Evolutionary conservation across 64 coral and sea anemone genomes (phyloP), one percentile per base, ranked within the genome.

Genomic region (Dendronephthya gigantea): DNA sequence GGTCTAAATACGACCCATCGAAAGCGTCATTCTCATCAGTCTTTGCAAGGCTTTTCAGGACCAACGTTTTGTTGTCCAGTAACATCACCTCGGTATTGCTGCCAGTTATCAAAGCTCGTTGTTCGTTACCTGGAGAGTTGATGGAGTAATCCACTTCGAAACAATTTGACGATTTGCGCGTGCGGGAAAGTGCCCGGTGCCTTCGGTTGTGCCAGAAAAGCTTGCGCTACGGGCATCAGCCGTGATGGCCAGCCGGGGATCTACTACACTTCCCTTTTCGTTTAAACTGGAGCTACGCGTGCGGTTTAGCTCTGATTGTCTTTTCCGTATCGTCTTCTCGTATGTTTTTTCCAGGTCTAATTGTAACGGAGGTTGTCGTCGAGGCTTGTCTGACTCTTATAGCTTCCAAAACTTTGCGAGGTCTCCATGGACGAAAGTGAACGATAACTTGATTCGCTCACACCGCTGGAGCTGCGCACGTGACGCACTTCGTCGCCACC

Each of bases 351-450:
- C 72, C 10, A 79, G 29, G 29, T 79, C 72, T 2, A 79, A 79
- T 15, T 79, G 72, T 28, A 79, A 16, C 2, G 2, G 32, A 34
- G 5, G 36, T 79, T 34, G 28, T 79, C 36, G 72, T 79, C 36
- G 2, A 79, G 72, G 37, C 72, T 79, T 33, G 72, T 79, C 36
- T 79, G 72, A 79, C 72, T 79, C 36, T 79, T 79, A 39, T 79
- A 79, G 29, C 72, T 79, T 34, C 36, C 72, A 79, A 79, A 79
- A 79, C 72, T 79, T 39, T 79, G 72, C 22, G 72, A 79, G 36
- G 72, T 79, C 19, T 79, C 72, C 72, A 79, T 79, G 2, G 72
- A 79, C 7, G 72, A 79, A 12, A 79, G 30, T 35, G 72, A 79
- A 79, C 72, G 72, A 79, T 36, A 79, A 79, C 72, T 79, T 2